These are phyloP conservation scores for Anguilla anguilla DNA, from an alignment of 2,797 vertebrate species.

Conservation along the genomic window DNA sequence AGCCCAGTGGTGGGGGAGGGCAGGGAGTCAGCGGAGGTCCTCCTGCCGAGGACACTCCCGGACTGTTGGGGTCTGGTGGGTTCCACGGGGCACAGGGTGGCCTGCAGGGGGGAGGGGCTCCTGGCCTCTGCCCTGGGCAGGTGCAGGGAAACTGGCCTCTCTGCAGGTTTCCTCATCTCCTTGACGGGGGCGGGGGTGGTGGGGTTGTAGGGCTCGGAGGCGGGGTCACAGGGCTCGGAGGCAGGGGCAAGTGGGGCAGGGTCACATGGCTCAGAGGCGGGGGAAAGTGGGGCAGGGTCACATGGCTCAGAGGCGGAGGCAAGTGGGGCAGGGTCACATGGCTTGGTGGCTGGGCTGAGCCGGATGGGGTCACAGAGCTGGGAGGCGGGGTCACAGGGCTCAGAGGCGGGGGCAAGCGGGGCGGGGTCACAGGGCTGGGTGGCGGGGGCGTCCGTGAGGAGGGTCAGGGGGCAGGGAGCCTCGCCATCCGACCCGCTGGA, in stretches of 20 bases:
- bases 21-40: constrained; percentile 57
- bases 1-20: constrained; percentile 55
- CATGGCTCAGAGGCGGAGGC: background rate
- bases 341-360: too few relatives aligned
- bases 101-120: constrained; percentile 29
- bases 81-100: background rate
- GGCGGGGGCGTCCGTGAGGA: constrained; percentile 31
- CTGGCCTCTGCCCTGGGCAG: constrained; percentile 23
- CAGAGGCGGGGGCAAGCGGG: background rate
- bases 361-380: too few relatives aligned
- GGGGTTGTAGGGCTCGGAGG: background rate
- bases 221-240: background rate
- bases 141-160: background rate
- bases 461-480: constrained; percentile 28
- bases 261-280: background rate
- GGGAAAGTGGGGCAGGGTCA: too few relatives aligned
- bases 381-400: background rate
- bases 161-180: constrained; percentile 24
- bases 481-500: constrained; percentile 65
- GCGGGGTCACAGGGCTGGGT: background rate
- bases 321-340: too few relatives aligned
- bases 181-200: background rate
- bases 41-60: constrained; percentile 52
- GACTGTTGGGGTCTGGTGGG: constrained; percentile 26
- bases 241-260: background rate